These are phyloP conservation scores for Misgurnus anguillicaudatus DNA, from an alignment of 2,113 vertebrate species.

Conservation along the genomic window DNA sequence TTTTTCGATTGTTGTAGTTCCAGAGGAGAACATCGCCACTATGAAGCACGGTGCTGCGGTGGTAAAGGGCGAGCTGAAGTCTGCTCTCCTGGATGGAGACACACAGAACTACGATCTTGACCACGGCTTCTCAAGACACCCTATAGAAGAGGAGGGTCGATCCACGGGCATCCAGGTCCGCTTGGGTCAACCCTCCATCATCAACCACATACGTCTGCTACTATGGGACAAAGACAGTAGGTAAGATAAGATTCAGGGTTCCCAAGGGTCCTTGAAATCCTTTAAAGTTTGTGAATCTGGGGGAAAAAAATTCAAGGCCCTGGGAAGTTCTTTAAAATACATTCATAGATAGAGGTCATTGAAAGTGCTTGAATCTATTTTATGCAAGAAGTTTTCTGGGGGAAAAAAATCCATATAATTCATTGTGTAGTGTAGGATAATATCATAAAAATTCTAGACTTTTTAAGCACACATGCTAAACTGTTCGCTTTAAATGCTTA, in stretches of 20 bases:
- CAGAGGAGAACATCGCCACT: constrained; percentile 96
- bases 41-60: constrained; percentile 98
- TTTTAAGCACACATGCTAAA: too few species aligned
- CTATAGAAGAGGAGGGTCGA: constrained; percentile 92
- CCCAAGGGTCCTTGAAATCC: too few species aligned
- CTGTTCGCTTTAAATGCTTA: too few species aligned
- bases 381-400: too few species aligned
- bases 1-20: constrained; percentile 74
- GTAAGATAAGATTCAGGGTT: constrained; percentile 61
- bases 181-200: constrained; percentile 90
- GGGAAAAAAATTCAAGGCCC: too few species aligned
- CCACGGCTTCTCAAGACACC: constrained; percentile 97
- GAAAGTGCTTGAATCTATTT: too few species aligned
- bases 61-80: constrained; percentile 95
- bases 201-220: constrained; percentile 94
- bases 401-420: too few species aligned
- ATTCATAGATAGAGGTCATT: too few species aligned
- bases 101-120: constrained; percentile 98
- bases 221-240: constrained; percentile 96
- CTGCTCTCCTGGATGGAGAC: constrained; percentile 93
- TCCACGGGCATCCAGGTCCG: constrained; percentile 90
- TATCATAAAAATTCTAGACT: too few species aligned
- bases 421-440: too few species aligned
- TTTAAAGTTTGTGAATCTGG: too few species aligned
- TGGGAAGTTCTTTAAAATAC: too few species aligned